phyloP scores from a whole-genome alignment of 2,113 vertebrate genomes.

The Rhegmatorhina hoffmannsi region DNA sequence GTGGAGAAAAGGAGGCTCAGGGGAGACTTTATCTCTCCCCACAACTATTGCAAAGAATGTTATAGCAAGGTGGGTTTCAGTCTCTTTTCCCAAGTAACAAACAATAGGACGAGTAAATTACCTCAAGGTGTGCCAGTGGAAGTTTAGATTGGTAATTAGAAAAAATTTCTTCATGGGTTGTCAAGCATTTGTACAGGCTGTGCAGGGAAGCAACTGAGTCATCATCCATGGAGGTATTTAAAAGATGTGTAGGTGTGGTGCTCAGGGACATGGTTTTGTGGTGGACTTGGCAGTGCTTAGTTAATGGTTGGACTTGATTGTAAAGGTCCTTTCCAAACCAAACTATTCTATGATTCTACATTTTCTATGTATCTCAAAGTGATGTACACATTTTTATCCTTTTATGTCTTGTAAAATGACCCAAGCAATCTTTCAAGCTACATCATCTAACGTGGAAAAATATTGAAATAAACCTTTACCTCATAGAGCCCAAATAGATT shows the following conservation, averaged over 20 bases:
- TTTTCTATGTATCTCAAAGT: neutral
- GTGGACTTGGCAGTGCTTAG: neutral
- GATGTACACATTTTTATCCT: neutral
- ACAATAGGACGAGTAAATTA: neutral
- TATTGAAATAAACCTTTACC: constrained; percentile 1
- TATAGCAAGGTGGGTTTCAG: accelerated
- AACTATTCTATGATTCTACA: neutral
- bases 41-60: neutral
- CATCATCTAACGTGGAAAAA: neutral
- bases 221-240: neutral
- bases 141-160: neutral
- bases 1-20: neutral
- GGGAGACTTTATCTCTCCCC: neutral
- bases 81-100: neutral
- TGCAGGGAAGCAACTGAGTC: neutral
- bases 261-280: neutral
- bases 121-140: neutral
- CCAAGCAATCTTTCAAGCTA: neutral
- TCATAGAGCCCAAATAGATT: neutral
- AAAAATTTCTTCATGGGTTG: neutral
- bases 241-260: neutral
- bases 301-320: neutral
- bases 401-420: neutral
- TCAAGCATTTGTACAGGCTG: neutral
- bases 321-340: neutral